A percentile compares a stretch with the other conserved stretches of the same genome.
Conservation (phyloP, 2,888 invertebrate species). For the Itoplectis maculator region DNA sequence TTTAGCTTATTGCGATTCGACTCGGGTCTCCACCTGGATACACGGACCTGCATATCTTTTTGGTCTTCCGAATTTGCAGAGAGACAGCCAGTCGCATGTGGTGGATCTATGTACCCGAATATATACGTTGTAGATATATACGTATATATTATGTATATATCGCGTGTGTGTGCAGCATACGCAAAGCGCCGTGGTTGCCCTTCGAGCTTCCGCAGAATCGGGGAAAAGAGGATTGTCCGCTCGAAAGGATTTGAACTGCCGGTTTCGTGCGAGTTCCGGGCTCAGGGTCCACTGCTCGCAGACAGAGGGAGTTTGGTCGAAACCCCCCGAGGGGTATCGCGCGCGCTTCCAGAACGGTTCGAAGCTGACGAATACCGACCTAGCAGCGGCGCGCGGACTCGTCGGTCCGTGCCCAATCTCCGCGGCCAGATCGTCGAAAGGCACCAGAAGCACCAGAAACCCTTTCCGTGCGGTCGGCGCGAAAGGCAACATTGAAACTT, state of each 20-base stretch:
- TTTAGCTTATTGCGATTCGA: slow-evolving; percentile 2
- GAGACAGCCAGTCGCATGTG: not conserved
- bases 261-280: slow-evolving; percentile 63
- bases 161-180: not conserved
- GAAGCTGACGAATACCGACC: slow-evolving; percentile 52
- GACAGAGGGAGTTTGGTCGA: slow-evolving; percentile 33
- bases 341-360: slow-evolving; percentile 44
- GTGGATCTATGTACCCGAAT: slow-evolving; percentile 2
- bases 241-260: slow-evolving; percentile 69
- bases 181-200: slow-evolving; percentile 59
- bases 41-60: not conserved
- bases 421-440: not conserved
- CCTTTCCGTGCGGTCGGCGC: slow-evolving; percentile 7
- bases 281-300: slow-evolving; percentile 55
- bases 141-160: not conserved
- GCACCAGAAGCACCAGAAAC: slow-evolving; percentile 32
- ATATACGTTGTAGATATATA: too few species aligned
- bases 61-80: slow-evolving; percentile 10
- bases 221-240: slow-evolving; percentile 72
- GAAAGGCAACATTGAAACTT: slow-evolving; percentile 2
- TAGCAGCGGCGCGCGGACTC: slow-evolving; percentile 11
- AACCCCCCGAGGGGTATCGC: not conserved
- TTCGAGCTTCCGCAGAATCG: slow-evolving; percentile 57
- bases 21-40: not conserved
- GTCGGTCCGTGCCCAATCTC: slow-evolving; percentile 16